Evolutionary conservation across 2,113 vertebrate genomes (phyloP), one percentile per base, ranked within the genome.

Genomic region (Elachura formosa): DNA sequence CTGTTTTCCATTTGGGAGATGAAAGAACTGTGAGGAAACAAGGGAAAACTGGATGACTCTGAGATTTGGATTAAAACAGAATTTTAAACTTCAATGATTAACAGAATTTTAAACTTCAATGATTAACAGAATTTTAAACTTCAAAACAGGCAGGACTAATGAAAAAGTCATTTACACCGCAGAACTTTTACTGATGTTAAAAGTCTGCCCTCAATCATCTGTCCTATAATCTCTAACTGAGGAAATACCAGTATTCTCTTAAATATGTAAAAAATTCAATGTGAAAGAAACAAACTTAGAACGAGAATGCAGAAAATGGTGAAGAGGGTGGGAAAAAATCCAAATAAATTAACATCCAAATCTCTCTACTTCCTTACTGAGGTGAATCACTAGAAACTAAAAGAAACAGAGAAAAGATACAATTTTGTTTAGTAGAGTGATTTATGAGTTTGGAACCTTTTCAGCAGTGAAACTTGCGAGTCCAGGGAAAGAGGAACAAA

Each of bases 21-120:
- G 84, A 64, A 10, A 22, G 12, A 76, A 79, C 58, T 81, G 21
- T 31, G 25, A 48, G 31, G 17, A 75, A 64, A 88, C 10, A 71
- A 52, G 10, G 40, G 46, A 77, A 81, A 80, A 72, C 48, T 12
- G 5, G 1, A 76, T 54, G 41, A 28, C 56, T 85, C 34, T 5
- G 33, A 85, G 43, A 5, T 71, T 31, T 10, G 25, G 36, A 92
- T 52, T 72, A 64, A 87, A 94, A 71, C 20, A 80, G 5, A 29
- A 11, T 81, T 92, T 94, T 45, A 81, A 77, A 84, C 31, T 77
- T 84, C 62, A 82, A n/a, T n/a, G n/a, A n/a, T n/a, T n/a, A 94
- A 71, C 20, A 80, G 5, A 29, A 11, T 81, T 92, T 94, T 45
- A 81, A 77, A 84, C 31, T 77, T 84, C 62, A 82, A n/a, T n/a